These are phyloP conservation scores for Myripristis murdjan DNA, from an alignment of 2,797 vertebrate genomes.

Conservation along the genomic window DNA sequence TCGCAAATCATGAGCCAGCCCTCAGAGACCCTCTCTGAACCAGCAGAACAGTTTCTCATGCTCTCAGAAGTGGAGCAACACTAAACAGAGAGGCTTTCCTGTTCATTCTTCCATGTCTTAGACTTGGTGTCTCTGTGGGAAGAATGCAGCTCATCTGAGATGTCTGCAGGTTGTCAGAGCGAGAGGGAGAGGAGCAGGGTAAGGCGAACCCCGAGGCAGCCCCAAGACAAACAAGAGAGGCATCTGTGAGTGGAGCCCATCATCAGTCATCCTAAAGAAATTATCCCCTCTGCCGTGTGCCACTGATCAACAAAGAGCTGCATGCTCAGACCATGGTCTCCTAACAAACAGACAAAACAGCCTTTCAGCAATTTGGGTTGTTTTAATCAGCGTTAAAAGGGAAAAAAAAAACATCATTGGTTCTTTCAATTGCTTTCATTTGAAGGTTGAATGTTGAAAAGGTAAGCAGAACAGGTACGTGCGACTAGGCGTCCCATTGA, in stretches of 20 bases:
- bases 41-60: slow-evolving; percentile 22
- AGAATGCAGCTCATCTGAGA: slow-evolving; percentile 94
- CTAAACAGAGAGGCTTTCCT: slow-evolving; percentile 47
- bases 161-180: slow-evolving; percentile 98
- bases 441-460: slow-evolving; percentile 34
- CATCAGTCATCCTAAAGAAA: slow-evolving; percentile 96
- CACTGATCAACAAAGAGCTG: slow-evolving; percentile 79
- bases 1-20: slow-evolving; percentile 15
- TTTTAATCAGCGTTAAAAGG: slow-evolving; percentile 54
- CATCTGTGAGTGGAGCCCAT: slow-evolving; percentile 89
- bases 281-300: slow-evolving; percentile 91
- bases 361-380: slow-evolving; percentile 87
- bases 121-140: slow-evolving; percentile 89
- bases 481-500: slow-evolving; percentile 4
- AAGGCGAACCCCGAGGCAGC: slow-evolving; percentile 86
- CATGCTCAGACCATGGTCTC: slow-evolving; percentile 51
- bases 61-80: slow-evolving; percentile 6
- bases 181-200: slow-evolving; percentile 73
- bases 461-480: slow-evolving; percentile 7
- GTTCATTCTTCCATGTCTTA: slow-evolving; percentile 57
- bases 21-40: not conserved
- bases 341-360: slow-evolving; percentile 89
- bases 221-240: slow-evolving; percentile 93
- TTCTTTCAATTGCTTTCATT: slow-evolving; percentile 42
- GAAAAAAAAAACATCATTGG: slow-evolving; percentile 26